These are phyloP conservation scores for Eilema sororculum DNA, from an alignment of 2,888 invertebrate species.

Conservation along the genomic window DNA sequence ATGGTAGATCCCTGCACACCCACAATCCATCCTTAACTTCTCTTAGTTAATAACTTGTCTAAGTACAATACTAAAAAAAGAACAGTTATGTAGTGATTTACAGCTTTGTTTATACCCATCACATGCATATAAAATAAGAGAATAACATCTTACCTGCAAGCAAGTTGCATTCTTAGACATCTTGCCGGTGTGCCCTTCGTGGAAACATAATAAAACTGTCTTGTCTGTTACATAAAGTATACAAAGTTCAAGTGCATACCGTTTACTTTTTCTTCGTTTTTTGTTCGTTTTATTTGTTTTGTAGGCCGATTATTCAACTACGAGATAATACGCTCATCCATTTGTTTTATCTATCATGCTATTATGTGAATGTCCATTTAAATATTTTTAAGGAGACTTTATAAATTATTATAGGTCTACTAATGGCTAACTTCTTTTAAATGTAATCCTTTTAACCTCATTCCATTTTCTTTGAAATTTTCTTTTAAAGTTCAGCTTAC, in stretches of 20 bases:
- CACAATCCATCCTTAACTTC: neutral
- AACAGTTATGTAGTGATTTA: constrained; percentile 27
- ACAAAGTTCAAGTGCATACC: neutral
- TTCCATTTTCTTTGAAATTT: too few species aligned
- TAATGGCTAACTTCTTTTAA: too few species aligned
- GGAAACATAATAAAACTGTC: constrained; percentile 31
- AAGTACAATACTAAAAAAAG: neutral
- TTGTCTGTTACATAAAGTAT: constrained; percentile 3
- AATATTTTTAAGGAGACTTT: too few species aligned
- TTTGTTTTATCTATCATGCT: too few species aligned
- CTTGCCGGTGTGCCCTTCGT: constrained; percentile 31
- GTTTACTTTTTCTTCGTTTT: neutral
- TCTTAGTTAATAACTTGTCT: neutral
- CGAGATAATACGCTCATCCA: neutral
- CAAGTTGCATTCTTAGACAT: constrained; percentile 20
- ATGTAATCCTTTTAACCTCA: too few species aligned
- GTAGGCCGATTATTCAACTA: neutral
- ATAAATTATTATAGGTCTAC: too few species aligned
- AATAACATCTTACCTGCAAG: constrained; percentile 37
- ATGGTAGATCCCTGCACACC: neutral
- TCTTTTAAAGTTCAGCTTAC: too few species aligned
- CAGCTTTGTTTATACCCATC: constrained; percentile 25
- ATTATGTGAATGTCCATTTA: too few species aligned
- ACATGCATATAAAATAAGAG: constrained; percentile 27
- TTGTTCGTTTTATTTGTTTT: neutral